Conservation (phyloP, 2,113 vertebrate genomes). For the Sander lucioperca region DNA sequence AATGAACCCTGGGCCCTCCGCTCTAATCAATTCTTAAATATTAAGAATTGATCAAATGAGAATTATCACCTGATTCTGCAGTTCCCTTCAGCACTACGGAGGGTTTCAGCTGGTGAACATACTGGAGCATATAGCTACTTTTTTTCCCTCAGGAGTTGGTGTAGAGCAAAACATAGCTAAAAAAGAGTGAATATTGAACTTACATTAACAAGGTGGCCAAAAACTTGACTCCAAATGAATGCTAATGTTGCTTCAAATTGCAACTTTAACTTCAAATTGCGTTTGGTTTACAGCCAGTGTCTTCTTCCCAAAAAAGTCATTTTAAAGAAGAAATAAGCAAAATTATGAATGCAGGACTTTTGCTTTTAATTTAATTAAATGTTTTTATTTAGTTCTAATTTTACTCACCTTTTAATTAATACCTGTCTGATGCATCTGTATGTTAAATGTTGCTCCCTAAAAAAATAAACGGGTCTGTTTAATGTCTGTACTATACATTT, state of each 20-base stretch:
- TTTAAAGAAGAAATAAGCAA: background rate
- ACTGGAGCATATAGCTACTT: too few species aligned
- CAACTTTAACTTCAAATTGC: background rate
- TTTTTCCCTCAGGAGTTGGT: background rate
- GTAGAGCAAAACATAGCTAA: background rate
- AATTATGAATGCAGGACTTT: background rate
- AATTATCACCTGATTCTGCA: background rate
- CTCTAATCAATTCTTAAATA: background rate
- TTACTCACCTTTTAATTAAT: background rate
- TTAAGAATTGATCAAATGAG: background rate
- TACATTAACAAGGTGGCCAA: background rate
- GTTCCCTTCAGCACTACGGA: background rate
- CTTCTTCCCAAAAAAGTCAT: background rate
- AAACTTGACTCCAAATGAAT: background rate
- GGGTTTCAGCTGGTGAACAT: too few species aligned
- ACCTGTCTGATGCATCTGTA: background rate
- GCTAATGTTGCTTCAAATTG: background rate
- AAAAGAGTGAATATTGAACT: background rate
- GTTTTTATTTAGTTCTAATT: background rate
- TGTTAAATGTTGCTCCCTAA: background rate
- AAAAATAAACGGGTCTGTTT: background rate
- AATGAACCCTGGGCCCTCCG: too few species aligned
- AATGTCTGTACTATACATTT: slow-evolving; percentile 8
- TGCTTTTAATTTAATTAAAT: too few species aligned
- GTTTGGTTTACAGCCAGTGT: too few species aligned